Percentiles rank a stretch among this genome's conserved stretches.
Conservation (phyloP, 2,888 invertebrate genomes). For the Tenthredo notha region DNA sequence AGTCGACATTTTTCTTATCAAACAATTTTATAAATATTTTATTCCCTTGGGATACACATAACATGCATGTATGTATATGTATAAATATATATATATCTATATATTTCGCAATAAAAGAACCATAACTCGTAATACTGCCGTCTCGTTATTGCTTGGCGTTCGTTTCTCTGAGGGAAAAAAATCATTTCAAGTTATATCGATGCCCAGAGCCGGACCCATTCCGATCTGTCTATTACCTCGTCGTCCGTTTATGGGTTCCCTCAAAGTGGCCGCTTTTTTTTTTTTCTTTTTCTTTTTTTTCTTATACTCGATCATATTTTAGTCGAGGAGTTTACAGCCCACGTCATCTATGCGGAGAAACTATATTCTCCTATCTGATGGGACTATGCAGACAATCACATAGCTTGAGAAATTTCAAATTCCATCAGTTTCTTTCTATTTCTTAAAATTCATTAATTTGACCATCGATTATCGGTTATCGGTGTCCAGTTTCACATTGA, state of each 20-base stretch:
- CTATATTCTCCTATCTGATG: neutral
- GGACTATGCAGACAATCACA: neutral
- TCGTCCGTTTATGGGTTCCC: slow-evolving; percentile 10
- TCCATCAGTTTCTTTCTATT: neutral
- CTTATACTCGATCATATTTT: slow-evolving; percentile 33
- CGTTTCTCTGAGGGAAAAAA: slow-evolving; percentile 13
- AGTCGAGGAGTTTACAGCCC: neutral
- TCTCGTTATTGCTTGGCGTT: slow-evolving; percentile 13
- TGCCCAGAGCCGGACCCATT: slow-evolving; percentile 20
- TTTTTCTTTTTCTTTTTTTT: slow-evolving; percentile 8
- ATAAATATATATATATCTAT: neutral
- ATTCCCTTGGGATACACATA: neutral
- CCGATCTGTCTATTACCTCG: slow-evolving; percentile 27
- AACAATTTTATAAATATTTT: neutral
- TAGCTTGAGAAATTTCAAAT: neutral
- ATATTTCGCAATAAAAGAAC: neutral
- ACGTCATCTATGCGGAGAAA: neutral
- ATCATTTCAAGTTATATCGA: slow-evolving; percentile 27
- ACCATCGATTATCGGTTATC: neutral
- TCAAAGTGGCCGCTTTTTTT: slow-evolving; percentile 25
- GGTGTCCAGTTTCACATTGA: neutral
- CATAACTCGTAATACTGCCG: slow-evolving; percentile 27
- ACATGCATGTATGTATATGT: neutral
- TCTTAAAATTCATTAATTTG: neutral
- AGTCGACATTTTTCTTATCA: neutral